A percentile compares a stretch with the other conserved stretches of the same genome.
Evolutionary conservation across 2,888 invertebrate genomes (phyloP).

Genomic region (Aphelenchoides bicaudatus): DNA sequence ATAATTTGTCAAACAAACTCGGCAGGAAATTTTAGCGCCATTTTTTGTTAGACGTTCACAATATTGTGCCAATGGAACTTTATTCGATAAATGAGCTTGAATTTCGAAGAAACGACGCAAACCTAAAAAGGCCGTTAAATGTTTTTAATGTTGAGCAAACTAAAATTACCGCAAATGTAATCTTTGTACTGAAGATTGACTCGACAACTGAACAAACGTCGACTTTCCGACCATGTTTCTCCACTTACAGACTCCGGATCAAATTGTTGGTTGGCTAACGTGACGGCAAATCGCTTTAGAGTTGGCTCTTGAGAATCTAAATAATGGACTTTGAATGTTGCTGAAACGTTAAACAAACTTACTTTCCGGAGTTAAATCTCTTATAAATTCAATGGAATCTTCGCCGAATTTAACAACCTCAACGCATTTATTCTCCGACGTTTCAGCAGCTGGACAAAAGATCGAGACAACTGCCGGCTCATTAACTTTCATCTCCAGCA

Average conservation of each 20-base stretch:
- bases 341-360: slow-evolving; percentile 1
- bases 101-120: slow-evolving; percentile 15
- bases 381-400: slow-evolving; percentile 15
- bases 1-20: not conserved
- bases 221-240: slow-evolving; percentile 12
- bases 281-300: not conserved
- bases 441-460: slow-evolving; percentile 7
- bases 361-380: slow-evolving; percentile 8
- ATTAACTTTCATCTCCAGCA: slow-evolving; percentile 20
- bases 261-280: slow-evolving; percentile 13
- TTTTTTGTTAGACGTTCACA: slow-evolving; percentile 10
- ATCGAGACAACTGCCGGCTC: slow-evolving; percentile 15
- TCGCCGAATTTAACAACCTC: slow-evolving; percentile 16
- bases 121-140: slow-evolving; percentile 1
- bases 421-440: not conserved
- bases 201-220: slow-evolving; percentile 11
- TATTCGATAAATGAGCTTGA: slow-evolving; percentile 6
- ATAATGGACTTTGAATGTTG: not conserved
- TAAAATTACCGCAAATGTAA: slow-evolving; percentile 17
- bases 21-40: not conserved
- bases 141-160: not conserved
- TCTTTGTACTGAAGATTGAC: slow-evolving; percentile 11
- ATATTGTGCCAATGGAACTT: slow-evolving; percentile 13
- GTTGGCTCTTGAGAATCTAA: not conserved
- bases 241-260: slow-evolving; percentile 12